A percentile compares a stretch with the other conserved stretches of the same genome.
Evolutionary conservation across 2,113 vertebrate genomes (phyloP).

Genomic region (Nesoenas mayeri): DNA sequence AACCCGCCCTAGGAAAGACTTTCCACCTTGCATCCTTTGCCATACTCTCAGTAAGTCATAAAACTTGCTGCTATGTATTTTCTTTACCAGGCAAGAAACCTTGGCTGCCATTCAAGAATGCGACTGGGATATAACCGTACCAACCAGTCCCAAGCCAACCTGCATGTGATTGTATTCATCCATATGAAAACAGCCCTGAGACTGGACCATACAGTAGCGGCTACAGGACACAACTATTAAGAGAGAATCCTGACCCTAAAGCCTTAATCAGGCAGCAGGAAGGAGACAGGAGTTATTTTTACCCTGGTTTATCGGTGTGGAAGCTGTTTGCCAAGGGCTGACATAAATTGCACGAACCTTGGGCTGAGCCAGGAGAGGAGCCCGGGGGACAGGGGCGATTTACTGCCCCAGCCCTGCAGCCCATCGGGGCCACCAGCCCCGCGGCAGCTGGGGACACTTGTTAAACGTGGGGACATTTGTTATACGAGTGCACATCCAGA

Average conservation of each 20-base stretch:
- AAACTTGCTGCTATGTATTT: background rate
- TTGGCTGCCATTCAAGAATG: constrained; percentile 35
- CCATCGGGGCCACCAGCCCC: fast-evolving
- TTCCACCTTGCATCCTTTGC: background rate
- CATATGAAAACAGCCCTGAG: background rate
- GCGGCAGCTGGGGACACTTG: background rate
- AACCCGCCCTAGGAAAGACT: background rate
- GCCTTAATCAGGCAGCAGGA: background rate
- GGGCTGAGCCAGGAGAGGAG: background rate
- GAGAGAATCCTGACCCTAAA: background rate
- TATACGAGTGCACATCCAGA: background rate
- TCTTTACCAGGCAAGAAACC: background rate
- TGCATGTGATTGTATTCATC: background rate
- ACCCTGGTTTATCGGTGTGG: background rate
- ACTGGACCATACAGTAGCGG: fast-evolving
- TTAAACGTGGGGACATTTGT: background rate
- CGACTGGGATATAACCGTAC: background rate
- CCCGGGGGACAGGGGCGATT: fast-evolving
- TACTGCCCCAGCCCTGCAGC: background rate
- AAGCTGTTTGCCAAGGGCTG: constrained; percentile 22
- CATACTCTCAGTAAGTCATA: background rate
- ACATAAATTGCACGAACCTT: background rate
- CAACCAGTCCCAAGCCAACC: background rate
- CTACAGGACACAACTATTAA: background rate
- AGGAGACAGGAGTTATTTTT: background rate